A percentile compares a stretch with the other conserved stretches of the same genome.
These are phyloP conservation scores for Laterallus jamaicensis DNA, from an alignment of 2,113 vertebrate genomes.

Conservation along the genomic window DNA sequence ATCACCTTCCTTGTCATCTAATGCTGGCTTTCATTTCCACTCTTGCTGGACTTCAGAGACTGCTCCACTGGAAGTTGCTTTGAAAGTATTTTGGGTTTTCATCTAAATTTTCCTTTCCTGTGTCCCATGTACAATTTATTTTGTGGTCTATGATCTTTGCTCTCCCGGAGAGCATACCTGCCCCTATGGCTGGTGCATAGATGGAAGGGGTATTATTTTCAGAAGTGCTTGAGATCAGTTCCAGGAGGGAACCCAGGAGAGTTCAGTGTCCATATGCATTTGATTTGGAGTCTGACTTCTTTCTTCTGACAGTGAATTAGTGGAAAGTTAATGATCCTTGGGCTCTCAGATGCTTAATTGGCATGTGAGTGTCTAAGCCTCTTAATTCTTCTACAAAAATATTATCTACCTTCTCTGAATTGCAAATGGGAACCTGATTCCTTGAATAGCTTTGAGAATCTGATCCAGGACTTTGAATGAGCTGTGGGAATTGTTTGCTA, in stretches of 20 bases:
- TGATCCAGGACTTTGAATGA: background rate
- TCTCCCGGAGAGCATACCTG: background rate
- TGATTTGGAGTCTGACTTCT: background rate
- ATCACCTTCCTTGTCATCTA: background rate
- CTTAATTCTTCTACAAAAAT: background rate
- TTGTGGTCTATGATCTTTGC: background rate
- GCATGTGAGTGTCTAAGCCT: background rate
- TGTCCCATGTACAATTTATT: background rate
- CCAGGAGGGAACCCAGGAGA: background rate
- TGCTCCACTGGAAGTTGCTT: conserved; percentile 20
- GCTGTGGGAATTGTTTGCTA: background rate
- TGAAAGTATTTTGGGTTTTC: conserved; percentile 3
- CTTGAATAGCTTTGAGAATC: background rate
- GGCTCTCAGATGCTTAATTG: background rate
- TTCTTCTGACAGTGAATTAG: background rate
- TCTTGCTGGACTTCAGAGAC: conserved; percentile 22
- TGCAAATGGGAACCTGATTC: background rate
- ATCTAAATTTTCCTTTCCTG: background rate
- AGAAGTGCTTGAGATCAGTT: background rate
- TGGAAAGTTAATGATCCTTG: background rate
- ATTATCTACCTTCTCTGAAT: background rate
- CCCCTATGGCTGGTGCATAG: fast-evolving
- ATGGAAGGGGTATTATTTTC: background rate
- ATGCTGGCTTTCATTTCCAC: conserved; percentile 36
- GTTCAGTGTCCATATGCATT: background rate